Conservation (phyloP, 2,797 vertebrate species). For the Pampus argenteus region DNA sequence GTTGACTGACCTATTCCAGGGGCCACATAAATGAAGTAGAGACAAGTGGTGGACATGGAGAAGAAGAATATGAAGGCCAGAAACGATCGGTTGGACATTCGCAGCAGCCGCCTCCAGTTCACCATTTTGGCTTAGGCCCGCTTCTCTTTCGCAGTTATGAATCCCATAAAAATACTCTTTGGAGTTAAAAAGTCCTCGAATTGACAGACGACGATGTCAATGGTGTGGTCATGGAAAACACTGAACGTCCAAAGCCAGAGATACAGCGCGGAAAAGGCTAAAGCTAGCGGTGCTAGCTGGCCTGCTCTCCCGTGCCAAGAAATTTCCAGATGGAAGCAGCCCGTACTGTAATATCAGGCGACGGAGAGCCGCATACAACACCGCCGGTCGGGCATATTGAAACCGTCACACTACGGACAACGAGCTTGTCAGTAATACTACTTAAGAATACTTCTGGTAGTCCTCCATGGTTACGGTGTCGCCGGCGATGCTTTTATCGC, state of each 20-base stretch:
- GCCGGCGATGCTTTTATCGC: slow-evolving; percentile 44
- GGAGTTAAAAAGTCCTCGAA: slow-evolving; percentile 57
- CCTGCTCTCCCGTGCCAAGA: slow-evolving; percentile 70
- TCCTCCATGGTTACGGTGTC: slow-evolving; percentile 42
- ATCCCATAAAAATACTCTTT: slow-evolving; percentile 80
- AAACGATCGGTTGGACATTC: slow-evolving; percentile 94
- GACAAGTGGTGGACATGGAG: slow-evolving; percentile 94
- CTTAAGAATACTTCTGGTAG: slow-evolving; percentile 34
- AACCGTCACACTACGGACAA: slow-evolving; percentile 20
- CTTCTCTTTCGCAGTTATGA: slow-evolving; percentile 66
- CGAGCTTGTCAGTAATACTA: slow-evolving; percentile 4
- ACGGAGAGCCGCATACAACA: slow-evolving; percentile 44
- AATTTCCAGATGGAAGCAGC: slow-evolving; percentile 79
- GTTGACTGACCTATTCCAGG: slow-evolving; percentile 92
- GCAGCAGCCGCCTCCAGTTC: slow-evolving; percentile 88
- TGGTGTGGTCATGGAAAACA: slow-evolving; percentile 51
- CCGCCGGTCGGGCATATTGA: slow-evolving; percentile 64
- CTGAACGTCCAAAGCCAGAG: slow-evolving; percentile 55
- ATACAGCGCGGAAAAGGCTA: slow-evolving; percentile 52
- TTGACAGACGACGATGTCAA: slow-evolving; percentile 24
- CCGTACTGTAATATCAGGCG: slow-evolving; percentile 64
- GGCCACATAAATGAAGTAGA: slow-evolving; percentile 96
- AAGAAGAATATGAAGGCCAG: slow-evolving; percentile 96
- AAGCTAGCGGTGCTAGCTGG: slow-evolving; percentile 63
- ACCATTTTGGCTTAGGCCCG: slow-evolving; percentile 86